Base-by-base conservation (phyloP, 1,140 invertebrate species). In the Atta texana region DNA sequence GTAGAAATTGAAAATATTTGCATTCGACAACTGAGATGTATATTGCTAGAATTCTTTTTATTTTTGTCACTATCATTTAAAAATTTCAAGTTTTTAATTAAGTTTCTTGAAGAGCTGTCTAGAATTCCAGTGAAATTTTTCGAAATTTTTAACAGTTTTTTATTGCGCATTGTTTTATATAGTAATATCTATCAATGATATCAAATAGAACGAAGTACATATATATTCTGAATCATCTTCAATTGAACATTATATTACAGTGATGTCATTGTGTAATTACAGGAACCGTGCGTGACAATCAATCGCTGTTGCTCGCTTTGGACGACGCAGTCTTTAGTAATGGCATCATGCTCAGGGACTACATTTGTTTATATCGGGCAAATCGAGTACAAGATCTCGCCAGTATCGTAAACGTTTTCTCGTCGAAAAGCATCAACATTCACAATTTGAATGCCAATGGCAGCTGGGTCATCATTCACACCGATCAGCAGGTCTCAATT, bases 251-350 rank as follows among this genome's bases (percentile, higher is more conserved):
- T 64, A 64, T 3, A 28, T 77, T 64, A 64, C 6, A 51, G 3
- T 64, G 16, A 64, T n/a, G 3, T 57, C 12, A 55, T 59, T 71
- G n/a, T n/a, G 21, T 71, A 28, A 18, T 82, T 74, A 24, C 75
- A 95, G 95, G 95, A 63, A 95, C 95, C 1, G 90, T 95, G 31
- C 92, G 90, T 55, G 92, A 92, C 10, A 92, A 94, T 21, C 88
- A 93, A 69, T 76, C 90, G 0, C 82, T 95, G 12, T 76, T 96
- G 18, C 66, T 95, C 53, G 93, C 93, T 6, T 91, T 96, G 49
- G 93, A 96, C 82, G 93, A 95, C 18, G 90, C 94, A 0, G 28
- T 92, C 57, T 94, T 93, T 66, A 49, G 89, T 31, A 91, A 93
- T 74, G 95, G 94, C 39, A 91, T 96, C 39, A 64, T 89, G 10